A percentile compares a stretch with the other conserved stretches of the same genome.
Evolutionary conservation across 2,888 invertebrate genomes (phyloP).

Genomic region (Ectropis crepuscularia): DNA sequence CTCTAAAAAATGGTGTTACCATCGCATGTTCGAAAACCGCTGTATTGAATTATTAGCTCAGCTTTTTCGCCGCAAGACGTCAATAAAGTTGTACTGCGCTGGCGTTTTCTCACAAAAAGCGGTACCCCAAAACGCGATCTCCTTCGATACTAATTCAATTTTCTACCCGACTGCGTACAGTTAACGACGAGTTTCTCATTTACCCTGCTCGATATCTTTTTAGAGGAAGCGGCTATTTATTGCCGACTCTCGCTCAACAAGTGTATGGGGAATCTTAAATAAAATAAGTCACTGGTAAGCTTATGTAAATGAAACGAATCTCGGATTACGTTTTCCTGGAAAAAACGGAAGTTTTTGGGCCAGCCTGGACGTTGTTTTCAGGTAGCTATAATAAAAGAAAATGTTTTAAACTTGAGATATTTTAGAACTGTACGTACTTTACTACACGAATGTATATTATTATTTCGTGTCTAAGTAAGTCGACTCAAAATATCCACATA

Average conservation of each 20-base stretch:
- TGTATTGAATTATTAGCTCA: too few species aligned
- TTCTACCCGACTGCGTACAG: constrained; percentile 59
- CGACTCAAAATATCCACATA: background rate
- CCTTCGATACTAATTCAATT: constrained; percentile 66
- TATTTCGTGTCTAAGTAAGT: background rate
- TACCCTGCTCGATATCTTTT: constrained; percentile 59
- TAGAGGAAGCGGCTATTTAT: constrained; percentile 47
- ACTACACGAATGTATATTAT: too few species aligned
- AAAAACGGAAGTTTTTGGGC: background rate
- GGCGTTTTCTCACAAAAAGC: constrained; percentile 12
- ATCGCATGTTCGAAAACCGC: too few species aligned
- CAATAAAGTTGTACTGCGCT: background rate
- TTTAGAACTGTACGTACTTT: too few species aligned
- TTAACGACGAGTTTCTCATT: constrained; percentile 66
- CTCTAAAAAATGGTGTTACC: too few species aligned
- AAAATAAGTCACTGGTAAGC: constrained; percentile 10
- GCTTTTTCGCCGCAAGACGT: too few species aligned
- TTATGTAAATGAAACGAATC: constrained; percentile 15
- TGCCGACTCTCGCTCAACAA: constrained; percentile 35
- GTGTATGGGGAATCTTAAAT: constrained; percentile 21
- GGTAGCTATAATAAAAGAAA: background rate
- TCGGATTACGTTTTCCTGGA: constrained; percentile 2
- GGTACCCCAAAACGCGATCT: constrained; percentile 51
- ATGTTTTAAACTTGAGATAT: too few species aligned
- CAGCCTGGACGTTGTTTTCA: background rate